A percentile compares a stretch with the other conserved stretches of the same genome.
These are phyloP conservation scores for Antheraea mylitta DNA, from an alignment of 1,140 invertebrate species.

Conservation along the genomic window DNA sequence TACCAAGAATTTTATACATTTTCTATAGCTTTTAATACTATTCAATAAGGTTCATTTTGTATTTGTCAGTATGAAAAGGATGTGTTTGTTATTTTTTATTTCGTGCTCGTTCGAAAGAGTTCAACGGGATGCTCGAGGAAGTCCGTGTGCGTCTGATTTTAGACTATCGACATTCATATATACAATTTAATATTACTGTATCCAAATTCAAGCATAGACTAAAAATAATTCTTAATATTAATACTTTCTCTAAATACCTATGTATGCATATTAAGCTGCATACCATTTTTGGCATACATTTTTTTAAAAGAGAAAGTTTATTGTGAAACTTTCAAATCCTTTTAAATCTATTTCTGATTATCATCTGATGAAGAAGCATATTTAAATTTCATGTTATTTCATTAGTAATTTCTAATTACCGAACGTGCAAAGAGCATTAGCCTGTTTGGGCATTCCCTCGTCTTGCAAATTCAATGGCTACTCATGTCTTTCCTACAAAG, in stretches of 20 bases:
- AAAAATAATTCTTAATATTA: neutral
- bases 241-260: neutral
- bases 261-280: too few species aligned
- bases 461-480: too few species aligned
- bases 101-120: slow-evolving; percentile 54
- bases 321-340: too few species aligned
- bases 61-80: neutral
- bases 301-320: too few species aligned
- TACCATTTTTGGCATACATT: too few species aligned
- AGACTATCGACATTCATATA: neutral
- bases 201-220: neutral
- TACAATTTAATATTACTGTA: neutral
- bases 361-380: too few species aligned
- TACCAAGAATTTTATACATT: slow-evolving; percentile 27
- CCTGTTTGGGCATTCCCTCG: too few species aligned
- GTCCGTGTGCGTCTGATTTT: slow-evolving; percentile 32
- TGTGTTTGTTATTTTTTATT: slow-evolving; percentile 37
- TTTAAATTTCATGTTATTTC: too few species aligned
- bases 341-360: too few species aligned
- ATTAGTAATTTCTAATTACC: too few species aligned
- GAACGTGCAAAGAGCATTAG: too few species aligned
- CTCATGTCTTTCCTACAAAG: too few species aligned
- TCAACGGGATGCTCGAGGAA: slow-evolving; percentile 61
- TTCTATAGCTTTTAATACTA: slow-evolving; percentile 23
- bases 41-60: slow-evolving; percentile 28